Conservation (phyloP, 2,113 vertebrate species). For the Hassar affinis region DNA sequence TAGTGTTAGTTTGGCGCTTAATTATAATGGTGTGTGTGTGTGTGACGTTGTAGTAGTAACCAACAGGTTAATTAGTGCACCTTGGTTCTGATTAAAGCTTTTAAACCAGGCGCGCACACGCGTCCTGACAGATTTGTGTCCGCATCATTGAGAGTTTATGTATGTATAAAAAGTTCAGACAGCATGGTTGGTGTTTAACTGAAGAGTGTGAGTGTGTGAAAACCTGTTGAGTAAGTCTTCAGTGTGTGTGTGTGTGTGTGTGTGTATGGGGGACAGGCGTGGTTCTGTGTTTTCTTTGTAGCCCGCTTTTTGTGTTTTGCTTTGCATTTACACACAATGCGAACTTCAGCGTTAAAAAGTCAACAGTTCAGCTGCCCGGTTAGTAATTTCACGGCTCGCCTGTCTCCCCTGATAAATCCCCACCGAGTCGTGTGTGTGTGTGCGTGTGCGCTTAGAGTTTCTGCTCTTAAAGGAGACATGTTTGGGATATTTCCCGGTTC, state of each 20-base stretch:
- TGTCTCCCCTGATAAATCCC: background rate
- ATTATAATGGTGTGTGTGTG: background rate
- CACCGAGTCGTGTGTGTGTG: slow-evolving; percentile 13
- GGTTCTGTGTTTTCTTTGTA: slow-evolving; percentile 56
- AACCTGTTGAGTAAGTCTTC: slow-evolving; percentile 55
- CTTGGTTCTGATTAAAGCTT: background rate
- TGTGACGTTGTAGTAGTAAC: background rate
- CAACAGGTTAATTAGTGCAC: background rate
- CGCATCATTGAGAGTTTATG: background rate
- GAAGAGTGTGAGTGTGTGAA: background rate
- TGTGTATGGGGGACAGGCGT: slow-evolving; percentile 58
- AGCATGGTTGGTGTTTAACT: background rate
- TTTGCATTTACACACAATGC: slow-evolving; percentile 48
- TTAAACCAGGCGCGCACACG: background rate
- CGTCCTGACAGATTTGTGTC: background rate
- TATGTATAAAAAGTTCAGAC: background rate
- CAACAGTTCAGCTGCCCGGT: background rate
- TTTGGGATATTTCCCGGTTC: slow-evolving; percentile 45
- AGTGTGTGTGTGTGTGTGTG: slow-evolving; percentile 40
- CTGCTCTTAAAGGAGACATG: slow-evolving; percentile 45
- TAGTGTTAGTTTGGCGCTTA: background rate
- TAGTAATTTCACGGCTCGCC: background rate
- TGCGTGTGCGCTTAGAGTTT: no score
- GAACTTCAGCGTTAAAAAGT: background rate
- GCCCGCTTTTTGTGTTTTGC: slow-evolving; percentile 26